Conservation (phyloP, 2,113 vertebrate species). For the Oostethus manadensis region DNA sequence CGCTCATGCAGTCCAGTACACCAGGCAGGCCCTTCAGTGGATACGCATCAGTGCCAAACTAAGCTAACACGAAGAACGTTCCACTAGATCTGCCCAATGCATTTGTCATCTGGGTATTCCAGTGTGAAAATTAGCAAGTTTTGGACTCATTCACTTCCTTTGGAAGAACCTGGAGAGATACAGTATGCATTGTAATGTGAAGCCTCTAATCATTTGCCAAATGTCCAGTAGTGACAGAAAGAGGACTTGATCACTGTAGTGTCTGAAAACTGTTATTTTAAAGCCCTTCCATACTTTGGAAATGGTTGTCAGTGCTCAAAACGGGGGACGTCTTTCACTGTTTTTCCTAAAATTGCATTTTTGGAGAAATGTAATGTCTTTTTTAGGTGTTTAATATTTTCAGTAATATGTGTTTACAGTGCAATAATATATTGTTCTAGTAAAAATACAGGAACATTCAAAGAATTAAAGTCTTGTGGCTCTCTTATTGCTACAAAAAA, state of each 20-base stretch:
- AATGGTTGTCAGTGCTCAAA: slow-evolving; percentile 24
- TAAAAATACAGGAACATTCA: slow-evolving; percentile 10
- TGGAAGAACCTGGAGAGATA: slow-evolving; percentile 22
- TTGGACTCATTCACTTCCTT: slow-evolving; percentile 5
- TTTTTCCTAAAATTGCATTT: slow-evolving; percentile 15
- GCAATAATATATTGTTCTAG: slow-evolving; percentile 55
- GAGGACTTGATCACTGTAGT: slow-evolving; percentile 4
- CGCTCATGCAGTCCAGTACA: slow-evolving; percentile 92
- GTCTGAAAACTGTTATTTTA: background rate
- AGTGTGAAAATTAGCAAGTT: slow-evolving; percentile 3
- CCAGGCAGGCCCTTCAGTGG: slow-evolving; percentile 95
- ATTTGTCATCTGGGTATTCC: too few relatives aligned
- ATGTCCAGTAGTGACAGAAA: slow-evolving; percentile 9
- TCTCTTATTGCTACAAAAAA: slow-evolving; percentile 10
- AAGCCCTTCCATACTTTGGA: slow-evolving; percentile 16
- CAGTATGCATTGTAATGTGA: slow-evolving; percentile 10
- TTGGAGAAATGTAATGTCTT: slow-evolving; percentile 26
- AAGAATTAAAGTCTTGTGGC: slow-evolving; percentile 16
- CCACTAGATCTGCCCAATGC: too few relatives aligned
- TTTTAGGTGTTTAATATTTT: slow-evolving; percentile 28
- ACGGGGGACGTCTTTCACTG: slow-evolving; percentile 8
- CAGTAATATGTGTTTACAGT: slow-evolving; percentile 49
- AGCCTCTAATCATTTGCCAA: slow-evolving; percentile 49
- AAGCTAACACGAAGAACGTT: slow-evolving; percentile 57
- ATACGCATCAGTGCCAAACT: slow-evolving; percentile 86